These are phyloP conservation scores for Metridium senile DNA, from an alignment of 92 coral and sea anemone genomes.

Conservation along the genomic window DNA sequence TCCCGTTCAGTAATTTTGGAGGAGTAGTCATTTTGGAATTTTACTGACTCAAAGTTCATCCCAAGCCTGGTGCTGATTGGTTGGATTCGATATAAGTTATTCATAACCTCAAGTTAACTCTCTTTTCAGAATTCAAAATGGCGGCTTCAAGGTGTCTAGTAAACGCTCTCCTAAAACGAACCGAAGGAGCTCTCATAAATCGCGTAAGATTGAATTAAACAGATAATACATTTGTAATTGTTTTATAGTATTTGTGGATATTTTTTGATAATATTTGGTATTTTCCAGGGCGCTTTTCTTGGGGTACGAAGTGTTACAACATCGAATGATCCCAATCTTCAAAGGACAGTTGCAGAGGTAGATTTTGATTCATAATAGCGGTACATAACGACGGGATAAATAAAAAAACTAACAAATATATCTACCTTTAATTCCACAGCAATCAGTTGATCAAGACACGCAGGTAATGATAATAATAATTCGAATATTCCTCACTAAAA, in stretches of 20 bases:
- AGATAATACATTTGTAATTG: background rate
- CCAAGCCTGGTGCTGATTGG: slow-evolving; percentile 20
- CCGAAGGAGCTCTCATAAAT: slow-evolving; percentile 34
- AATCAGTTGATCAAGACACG: slow-evolving; percentile 7
- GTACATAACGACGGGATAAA: background rate
- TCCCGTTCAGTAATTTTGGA: too few species aligned
- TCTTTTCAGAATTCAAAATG: slow-evolving; percentile 16
- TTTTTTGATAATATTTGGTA: background rate
- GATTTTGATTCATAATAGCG: background rate
- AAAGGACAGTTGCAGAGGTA: slow-evolving; percentile 39
- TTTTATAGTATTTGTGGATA: background rate
- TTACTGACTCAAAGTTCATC: too few species aligned
- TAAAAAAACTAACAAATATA: background rate
- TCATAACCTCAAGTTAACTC: background rate
- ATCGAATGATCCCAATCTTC: slow-evolving; percentile 27
- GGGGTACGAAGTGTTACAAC: slow-evolving; percentile 44
- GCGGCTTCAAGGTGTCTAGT: slow-evolving; percentile 20
- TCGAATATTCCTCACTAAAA: too few species aligned
- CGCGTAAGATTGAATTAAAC: slow-evolving; percentile 20
- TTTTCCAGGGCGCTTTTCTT: slow-evolving; percentile 35
- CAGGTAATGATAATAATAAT: too few species aligned
- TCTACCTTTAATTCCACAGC: slow-evolving; percentile 3
- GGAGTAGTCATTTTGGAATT: too few species aligned
- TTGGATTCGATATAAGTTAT: slow-evolving; percentile 6
- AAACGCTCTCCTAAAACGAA: slow-evolving; percentile 27